phyloP scores from a whole-genome alignment of 1,140 invertebrate species.

The Littorina saxatilis region DNA sequence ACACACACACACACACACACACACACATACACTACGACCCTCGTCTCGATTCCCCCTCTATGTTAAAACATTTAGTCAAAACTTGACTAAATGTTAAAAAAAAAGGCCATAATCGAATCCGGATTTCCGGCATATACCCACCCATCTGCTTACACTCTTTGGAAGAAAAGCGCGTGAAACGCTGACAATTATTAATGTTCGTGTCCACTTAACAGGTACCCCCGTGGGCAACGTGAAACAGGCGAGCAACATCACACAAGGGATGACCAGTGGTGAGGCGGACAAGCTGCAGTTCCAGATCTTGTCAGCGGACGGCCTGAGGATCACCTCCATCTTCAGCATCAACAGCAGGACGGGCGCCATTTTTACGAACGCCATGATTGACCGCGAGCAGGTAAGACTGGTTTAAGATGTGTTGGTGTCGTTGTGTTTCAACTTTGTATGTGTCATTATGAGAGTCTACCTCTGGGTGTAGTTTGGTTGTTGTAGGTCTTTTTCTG shows the following conservation, averaged over 20 bases:
- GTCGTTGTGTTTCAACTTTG: constrained; percentile 8
- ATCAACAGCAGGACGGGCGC: constrained; percentile 57
- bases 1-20: no score
- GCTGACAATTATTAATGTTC: no score
- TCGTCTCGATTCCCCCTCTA: no score
- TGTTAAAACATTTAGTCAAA: no score
- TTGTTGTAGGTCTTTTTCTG: no score
- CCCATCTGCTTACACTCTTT: no score
- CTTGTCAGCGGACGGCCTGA: constrained; percentile 36
- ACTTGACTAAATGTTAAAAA: no score
- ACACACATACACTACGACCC: no score
- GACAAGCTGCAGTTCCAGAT: constrained; percentile 45
- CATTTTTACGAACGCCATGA: constrained; percentile 56
- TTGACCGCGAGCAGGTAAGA: constrained; percentile 61
- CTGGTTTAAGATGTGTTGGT: not conserved
- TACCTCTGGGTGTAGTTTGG: not conserved
- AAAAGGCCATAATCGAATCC: no score
- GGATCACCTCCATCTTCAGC: constrained; percentile 78
- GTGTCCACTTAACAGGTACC: constrained; percentile 1
- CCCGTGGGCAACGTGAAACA: constrained; percentile 42
- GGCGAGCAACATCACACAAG: constrained; percentile 32
- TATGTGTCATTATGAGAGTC: not conserved
- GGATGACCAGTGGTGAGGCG: not conserved
- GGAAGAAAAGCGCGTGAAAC: no score
- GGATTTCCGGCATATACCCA: no score